Evolutionary conservation across 2,113 vertebrate species (phyloP).

Genomic region (Meleagris gallopavo): DNA sequence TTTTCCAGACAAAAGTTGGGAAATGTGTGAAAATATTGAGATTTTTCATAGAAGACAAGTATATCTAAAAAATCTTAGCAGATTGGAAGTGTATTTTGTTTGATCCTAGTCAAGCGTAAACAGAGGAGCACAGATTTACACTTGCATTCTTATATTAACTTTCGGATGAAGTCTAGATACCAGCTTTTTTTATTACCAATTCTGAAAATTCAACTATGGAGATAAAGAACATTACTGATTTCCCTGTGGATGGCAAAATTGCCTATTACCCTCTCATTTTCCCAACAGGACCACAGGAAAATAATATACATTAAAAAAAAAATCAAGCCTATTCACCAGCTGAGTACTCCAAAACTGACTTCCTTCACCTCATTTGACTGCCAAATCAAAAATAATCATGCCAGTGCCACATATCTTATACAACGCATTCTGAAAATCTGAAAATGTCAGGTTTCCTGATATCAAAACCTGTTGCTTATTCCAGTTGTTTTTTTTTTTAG

Average conservation of each 20-base stretch:
- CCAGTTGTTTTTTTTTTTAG: background rate
- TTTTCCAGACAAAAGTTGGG: slow-evolving; percentile 26
- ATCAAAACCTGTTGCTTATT: background rate
- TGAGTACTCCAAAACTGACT: background rate
- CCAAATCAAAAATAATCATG: background rate
- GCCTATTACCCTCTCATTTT: background rate
- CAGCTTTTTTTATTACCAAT: background rate
- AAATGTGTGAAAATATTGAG: background rate
- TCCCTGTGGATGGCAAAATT: background rate
- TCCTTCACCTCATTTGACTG: background rate
- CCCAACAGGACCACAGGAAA: background rate
- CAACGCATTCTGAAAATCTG: background rate
- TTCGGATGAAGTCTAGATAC: background rate
- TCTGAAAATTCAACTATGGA: background rate
- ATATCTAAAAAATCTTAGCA: background rate
- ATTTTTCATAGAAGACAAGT: background rate
- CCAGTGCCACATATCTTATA: background rate
- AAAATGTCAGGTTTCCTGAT: background rate
- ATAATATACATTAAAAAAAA: background rate
- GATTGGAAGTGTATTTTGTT: background rate
- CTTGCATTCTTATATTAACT: background rate
- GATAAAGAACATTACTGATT: background rate
- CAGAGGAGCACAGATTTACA: background rate
- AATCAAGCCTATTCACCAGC: background rate
- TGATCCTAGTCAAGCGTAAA: slow-evolving; percentile 1